A percentile compares a stretch with the other conserved stretches of the same genome.
These are phyloP conservation scores for Cosmorhoe ocellata DNA, from an alignment of 2,888 invertebrate genomes.

Conservation along the genomic window DNA sequence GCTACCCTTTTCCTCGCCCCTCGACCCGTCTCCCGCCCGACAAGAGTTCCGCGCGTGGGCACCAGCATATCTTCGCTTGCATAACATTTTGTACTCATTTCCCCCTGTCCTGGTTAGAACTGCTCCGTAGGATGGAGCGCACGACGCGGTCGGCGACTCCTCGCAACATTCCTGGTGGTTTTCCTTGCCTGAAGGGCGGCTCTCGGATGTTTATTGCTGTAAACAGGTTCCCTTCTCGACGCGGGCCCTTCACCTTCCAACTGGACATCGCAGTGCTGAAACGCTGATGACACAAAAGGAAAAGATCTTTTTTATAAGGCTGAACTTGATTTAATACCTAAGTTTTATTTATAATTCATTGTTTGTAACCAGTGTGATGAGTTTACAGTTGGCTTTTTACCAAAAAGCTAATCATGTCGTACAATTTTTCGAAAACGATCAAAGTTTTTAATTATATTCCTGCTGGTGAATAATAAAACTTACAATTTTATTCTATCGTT, in stretches of 20 bases:
- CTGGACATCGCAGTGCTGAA: conserved; percentile 60
- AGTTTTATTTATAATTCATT: conserved; percentile 74
- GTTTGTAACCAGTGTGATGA: conserved; percentile 72
- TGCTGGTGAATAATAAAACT: conserved; percentile 76
- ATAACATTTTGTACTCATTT: conserved; percentile 55
- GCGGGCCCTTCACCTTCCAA: conserved; percentile 65
- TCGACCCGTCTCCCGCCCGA: conserved; percentile 38
- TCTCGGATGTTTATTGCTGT: conserved; percentile 72
- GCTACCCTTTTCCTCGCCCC: conserved; percentile 34
- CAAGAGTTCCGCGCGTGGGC: conserved; percentile 38
- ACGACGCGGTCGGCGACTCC: conserved; percentile 42
- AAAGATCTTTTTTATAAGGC: conserved; percentile 82
- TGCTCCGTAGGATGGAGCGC: conserved; percentile 51
- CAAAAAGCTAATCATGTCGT: conserved; percentile 63
- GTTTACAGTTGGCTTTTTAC: conserved; percentile 65
- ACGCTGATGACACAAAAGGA: conserved; percentile 66
- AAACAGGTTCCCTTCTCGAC: conserved; percentile 64
- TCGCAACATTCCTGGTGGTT: conserved; percentile 75
- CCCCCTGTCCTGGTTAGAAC: conserved; percentile 52
- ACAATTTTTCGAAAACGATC: conserved; percentile 78
- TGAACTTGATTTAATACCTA: conserved; percentile 77
- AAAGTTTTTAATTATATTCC: conserved; percentile 76
- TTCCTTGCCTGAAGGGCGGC: conserved; percentile 72
- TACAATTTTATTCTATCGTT: conserved; percentile 64
- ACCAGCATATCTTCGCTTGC: conserved; percentile 59